phyloP scores from a whole-genome alignment of 2,888 invertebrate genomes.

The Seladonia tumulorum region DNA sequence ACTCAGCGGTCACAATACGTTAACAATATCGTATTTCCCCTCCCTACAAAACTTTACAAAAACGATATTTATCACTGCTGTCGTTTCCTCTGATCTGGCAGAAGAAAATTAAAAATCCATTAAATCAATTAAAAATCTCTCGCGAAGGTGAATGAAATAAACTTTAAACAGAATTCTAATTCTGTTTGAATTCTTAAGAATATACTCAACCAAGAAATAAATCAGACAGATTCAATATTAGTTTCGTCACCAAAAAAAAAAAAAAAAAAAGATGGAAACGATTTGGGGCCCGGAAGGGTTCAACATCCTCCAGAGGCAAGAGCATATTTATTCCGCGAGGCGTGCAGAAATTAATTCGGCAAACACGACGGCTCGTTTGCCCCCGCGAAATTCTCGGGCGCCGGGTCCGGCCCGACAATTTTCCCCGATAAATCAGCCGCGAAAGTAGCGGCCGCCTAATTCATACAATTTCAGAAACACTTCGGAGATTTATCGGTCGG shows the following conservation, averaged over 20 bases:
- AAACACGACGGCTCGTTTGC: background rate
- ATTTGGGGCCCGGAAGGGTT: background rate
- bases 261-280: background rate
- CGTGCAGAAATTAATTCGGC: background rate
- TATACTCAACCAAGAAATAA: background rate
- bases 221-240: background rate
- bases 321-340: background rate
- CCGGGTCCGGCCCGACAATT: constrained; percentile 15
- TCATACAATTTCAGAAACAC: constrained; percentile 56
- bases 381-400: constrained; percentile 20
- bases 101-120: background rate
- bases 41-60: no score
- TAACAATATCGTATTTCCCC: background rate
- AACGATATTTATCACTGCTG: background rate
- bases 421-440: constrained; percentile 50
- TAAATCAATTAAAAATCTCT: background rate
- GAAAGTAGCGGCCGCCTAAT: constrained; percentile 53
- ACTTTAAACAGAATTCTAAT: no score
- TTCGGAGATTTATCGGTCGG: constrained; percentile 49
- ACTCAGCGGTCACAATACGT: no score
- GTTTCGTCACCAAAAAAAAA: background rate
- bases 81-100: background rate
- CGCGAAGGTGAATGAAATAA: no score
- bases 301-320: background rate
- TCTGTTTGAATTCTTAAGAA: no score